phyloP scores from a whole-genome alignment of 1,140 invertebrate genomes.

The Drosophila tropicalis region DNA sequence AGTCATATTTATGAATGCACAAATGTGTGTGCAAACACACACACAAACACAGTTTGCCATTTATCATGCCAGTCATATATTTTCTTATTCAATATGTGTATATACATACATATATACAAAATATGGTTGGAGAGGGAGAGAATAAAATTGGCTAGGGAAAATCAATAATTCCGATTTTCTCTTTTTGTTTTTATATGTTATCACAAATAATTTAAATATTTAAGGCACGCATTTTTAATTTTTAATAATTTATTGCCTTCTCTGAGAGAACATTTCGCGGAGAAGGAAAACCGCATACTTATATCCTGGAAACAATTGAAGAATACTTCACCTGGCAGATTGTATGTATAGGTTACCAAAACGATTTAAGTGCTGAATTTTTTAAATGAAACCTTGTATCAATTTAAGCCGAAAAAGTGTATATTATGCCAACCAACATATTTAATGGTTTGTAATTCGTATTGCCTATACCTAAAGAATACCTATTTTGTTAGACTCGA shows the following conservation, averaged over 20 bases:
- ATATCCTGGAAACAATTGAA: too few species aligned
- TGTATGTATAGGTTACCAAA: too few species aligned
- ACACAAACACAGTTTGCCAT: neutral
- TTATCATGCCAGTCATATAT: conserved; percentile 6
- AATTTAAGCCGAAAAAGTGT: too few species aligned
- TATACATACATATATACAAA: neutral
- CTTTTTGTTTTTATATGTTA: neutral
- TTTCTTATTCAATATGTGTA: neutral
- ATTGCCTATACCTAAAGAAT: too few species aligned
- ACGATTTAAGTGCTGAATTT: too few species aligned
- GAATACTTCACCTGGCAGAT: too few species aligned
- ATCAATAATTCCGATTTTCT: neutral
- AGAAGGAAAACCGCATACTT: too few species aligned
- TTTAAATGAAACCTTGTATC: too few species aligned
- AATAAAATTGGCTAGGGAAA: neutral
- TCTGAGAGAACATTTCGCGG: neutral
- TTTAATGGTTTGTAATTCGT: too few species aligned
- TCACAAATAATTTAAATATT: neutral
- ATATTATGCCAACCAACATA: too few species aligned
- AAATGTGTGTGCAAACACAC: neutral
- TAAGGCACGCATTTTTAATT: neutral
- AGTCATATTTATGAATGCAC: conserved; percentile 1
- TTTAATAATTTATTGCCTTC: neutral
- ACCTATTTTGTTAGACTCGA: neutral
- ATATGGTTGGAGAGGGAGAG: neutral